These are phyloP conservation scores for Ptilodon capucinus DNA, from an alignment of 2,888 invertebrate genomes.

Conservation along the genomic window DNA sequence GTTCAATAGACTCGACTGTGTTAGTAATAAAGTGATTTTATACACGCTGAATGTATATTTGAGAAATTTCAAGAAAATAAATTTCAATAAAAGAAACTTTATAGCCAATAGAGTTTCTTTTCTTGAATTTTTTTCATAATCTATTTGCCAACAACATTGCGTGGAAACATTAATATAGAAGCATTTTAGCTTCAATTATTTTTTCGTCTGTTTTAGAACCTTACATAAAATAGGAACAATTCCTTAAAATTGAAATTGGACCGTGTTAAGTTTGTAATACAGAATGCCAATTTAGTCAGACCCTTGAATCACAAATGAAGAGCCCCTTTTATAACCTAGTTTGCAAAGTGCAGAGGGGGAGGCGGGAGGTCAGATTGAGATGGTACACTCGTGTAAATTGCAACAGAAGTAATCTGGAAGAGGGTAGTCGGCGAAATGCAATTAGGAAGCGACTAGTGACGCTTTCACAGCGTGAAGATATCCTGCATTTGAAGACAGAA, in stretches of 20 bases:
- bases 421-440: conserved; percentile 49
- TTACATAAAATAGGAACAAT: conserved; percentile 26
- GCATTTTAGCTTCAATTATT: conserved; percentile 19
- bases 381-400: conserved; percentile 45
- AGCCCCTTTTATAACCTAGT: conserved; percentile 10
- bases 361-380: conserved; percentile 30
- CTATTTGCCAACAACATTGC: no score
- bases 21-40: neutral
- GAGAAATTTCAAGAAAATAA: no score
- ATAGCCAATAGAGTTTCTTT: no score
- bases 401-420: conserved; percentile 50
- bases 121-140: no score
- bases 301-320: conserved; percentile 26
- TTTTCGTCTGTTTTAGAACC: conserved; percentile 18
- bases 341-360: conserved; percentile 16
- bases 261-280: conserved; percentile 31
- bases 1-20: neutral
- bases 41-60: no score
- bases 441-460: conserved; percentile 50
- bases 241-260: conserved; percentile 36
- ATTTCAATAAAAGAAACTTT: no score
- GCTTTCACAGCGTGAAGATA: conserved; percentile 33
- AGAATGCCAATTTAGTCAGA: conserved; percentile 27
- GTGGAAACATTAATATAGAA: neutral
- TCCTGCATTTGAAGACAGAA: conserved; percentile 27